Evolutionary conservation across 2,888 invertebrate species (phyloP).

Genomic region (Cordylochernes scorpioides): DNA sequence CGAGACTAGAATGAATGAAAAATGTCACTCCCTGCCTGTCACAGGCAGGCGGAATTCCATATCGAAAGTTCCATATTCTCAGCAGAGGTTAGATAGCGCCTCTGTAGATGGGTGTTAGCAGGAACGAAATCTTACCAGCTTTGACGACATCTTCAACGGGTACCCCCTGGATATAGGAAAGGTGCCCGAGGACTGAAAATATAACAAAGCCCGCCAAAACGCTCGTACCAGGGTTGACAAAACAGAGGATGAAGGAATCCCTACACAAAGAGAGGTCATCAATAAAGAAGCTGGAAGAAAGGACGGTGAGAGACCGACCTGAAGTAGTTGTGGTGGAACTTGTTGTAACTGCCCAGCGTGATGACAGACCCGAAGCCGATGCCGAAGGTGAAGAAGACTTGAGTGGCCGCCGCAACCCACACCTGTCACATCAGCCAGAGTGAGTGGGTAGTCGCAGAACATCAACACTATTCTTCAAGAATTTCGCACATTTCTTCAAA

Average conservation of each 20-base stretch:
- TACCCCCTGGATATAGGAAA: constrained; percentile 57
- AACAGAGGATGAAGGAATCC: constrained; percentile 62
- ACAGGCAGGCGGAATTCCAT: too few relatives aligned
- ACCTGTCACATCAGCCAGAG: constrained; percentile 7
- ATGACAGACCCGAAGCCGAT: constrained; percentile 50
- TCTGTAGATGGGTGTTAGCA: too few relatives aligned
- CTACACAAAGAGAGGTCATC: constrained; percentile 23
- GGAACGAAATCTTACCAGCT: constrained; percentile 15
- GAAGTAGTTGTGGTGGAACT: constrained; percentile 25
- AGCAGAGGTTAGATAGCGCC: too few relatives aligned
- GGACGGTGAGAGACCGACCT: constrained; percentile 6
- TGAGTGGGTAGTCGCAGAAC: too few relatives aligned
- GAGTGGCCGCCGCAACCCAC: constrained; percentile 15
- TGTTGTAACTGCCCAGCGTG: constrained; percentile 68
- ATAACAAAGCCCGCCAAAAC: constrained; percentile 69
- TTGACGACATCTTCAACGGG: constrained; percentile 57
- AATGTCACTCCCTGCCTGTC: too few relatives aligned
- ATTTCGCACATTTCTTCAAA: too few relatives aligned
- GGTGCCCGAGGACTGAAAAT: constrained; percentile 73
- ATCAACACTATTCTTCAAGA: too few relatives aligned
- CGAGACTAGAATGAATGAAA: too few relatives aligned
- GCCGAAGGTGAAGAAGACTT: constrained; percentile 15
- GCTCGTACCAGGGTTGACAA: constrained; percentile 66
- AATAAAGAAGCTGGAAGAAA: background rate
- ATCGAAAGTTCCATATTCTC: too few relatives aligned